phyloP scores from a whole-genome alignment of 2,888 invertebrate species.

The Scaptomyza reducta region DNA sequence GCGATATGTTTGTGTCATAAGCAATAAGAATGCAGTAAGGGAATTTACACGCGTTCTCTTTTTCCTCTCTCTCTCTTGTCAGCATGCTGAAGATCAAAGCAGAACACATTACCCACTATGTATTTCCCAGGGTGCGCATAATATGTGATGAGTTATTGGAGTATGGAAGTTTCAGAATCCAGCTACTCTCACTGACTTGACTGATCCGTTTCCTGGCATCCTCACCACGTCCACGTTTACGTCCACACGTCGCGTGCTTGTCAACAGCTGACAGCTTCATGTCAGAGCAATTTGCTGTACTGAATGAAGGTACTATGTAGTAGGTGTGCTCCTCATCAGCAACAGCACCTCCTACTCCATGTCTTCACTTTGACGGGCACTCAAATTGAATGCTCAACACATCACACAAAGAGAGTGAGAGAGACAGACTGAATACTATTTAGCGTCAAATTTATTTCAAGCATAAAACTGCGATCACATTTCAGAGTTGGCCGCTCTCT shows the following conservation, averaged over 20 bases:
- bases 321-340: slow-evolving; percentile 34
- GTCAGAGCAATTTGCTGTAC: slow-evolving; percentile 81
- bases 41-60: slow-evolving; percentile 59
- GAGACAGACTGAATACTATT: slow-evolving; percentile 43
- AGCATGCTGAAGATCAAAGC: slow-evolving; percentile 80
- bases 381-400: slow-evolving; percentile 67
- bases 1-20: slow-evolving; percentile 78
- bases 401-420: neutral
- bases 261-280: slow-evolving; percentile 82
- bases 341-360: slow-evolving; percentile 34
- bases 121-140: slow-evolving; percentile 44
- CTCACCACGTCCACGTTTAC: slow-evolving; percentile 22
- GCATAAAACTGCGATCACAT: slow-evolving; percentile 83
- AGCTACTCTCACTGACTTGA: slow-evolving; percentile 18
- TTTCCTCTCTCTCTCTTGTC: slow-evolving; percentile 33
- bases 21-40: slow-evolving; percentile 58
- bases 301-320: slow-evolving; percentile 45
- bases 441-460: slow-evolving; percentile 75
- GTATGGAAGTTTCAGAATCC: slow-evolving; percentile 29
- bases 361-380: slow-evolving; percentile 62
- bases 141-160: slow-evolving; percentile 76
- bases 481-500: slow-evolving; percentile 60
- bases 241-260: slow-evolving; percentile 67
- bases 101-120: slow-evolving; percentile 26
- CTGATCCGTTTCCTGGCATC: slow-evolving; percentile 68